Evolutionary conservation across 2,888 invertebrate species (phyloP), one percentile per base, ranked within the genome.

Genomic region (Troilus luridus): DNA sequence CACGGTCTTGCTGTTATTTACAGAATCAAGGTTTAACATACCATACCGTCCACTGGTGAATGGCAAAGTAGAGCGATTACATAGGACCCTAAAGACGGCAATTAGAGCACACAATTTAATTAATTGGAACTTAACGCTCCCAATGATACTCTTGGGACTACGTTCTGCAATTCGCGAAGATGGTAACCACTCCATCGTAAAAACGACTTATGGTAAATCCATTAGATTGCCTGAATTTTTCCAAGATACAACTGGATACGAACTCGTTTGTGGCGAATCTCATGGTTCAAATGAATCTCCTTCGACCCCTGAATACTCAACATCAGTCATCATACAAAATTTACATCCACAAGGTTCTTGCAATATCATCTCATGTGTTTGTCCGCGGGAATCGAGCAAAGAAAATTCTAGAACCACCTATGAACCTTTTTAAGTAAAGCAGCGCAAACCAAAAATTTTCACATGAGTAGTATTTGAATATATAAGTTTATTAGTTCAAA

Each of bases 11-110:
- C 92, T 27, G 54, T 92, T 21, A 92, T 92, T 21, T 90, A 92
- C 0, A 8, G 59, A 12, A 59, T 59, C 14, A 59, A 59, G 14
- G 59, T 59, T 93, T 67, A 94, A 93, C 3, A 93, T 94, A 0
- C 92, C 93, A 19, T 94, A 94, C 92, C 94, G 94, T 91, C 93
- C 94, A 56, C 93, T 93, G 85, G 92, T 94, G 0, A 94, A 95
- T 90, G 94, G 94, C 3, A 93, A 94, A 91, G 93, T 94, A 7
- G 94, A 94, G 92, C 92, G 94, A 10, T 93, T 94, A 91, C 94
- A 95, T 92, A 92, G 94, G 6, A 93, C 93, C 12, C 92, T 94
- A 89, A 94, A 94, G 93, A 93, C 94, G 0, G 94, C 94, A 0
- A 92, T 94, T 24, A 93, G 91, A 91, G 88, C 91, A 72, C 88